Base-by-base conservation (phyloP, 2,113 vertebrate species). In the Charina bottae region DNA sequence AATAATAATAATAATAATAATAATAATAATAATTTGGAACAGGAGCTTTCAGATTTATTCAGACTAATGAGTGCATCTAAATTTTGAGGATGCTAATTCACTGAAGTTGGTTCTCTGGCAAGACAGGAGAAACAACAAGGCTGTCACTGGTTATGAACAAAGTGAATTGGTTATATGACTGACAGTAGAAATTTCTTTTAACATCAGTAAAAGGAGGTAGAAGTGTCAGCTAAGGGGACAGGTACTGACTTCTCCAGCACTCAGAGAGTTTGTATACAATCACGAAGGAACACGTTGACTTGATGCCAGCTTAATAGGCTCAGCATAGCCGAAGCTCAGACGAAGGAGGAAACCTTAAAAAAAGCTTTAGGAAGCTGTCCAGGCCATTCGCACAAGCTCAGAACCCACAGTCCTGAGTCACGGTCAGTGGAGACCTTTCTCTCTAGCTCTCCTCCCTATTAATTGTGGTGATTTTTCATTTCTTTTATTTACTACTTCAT, bases 141-240 rank as follows among this genome's bases (percentile, higher is more conserved):
- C 98, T 99, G 99, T 99, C 99, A 99, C 98, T 94, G 97, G 96
- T 97, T 54, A 97, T 98, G 98, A 99, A 99, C 99, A 99, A 99
- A 99, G 99, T 98, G 98, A 99, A 98, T 98, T 97, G 98, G 96
- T 98, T 98, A 99, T 98, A 97, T 99, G 99, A 98, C 97, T 99
- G 99, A 99, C 99, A 99, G 98, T 98, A 98, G 98, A 98, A 98
- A 98, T 99, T 99, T 98, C 98, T 99, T 99, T 99, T 98, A 99
- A 99, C 98, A 99, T 99, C 99, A 98, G 98, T 98, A 98, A 98
- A 97, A 97, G 96, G 97, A 97, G 96, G 97, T 97, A 98, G 97
- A 95, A 97, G 98, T 99, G 99, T 99, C 99, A 99, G 98, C 98
- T 98, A 97, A 97, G 97, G 97, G 98, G 98, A 98, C 97, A 98